Evolutionary conservation across 2,797 vertebrate genomes (phyloP).

Genomic region (Arvicola amphibius): DNA sequence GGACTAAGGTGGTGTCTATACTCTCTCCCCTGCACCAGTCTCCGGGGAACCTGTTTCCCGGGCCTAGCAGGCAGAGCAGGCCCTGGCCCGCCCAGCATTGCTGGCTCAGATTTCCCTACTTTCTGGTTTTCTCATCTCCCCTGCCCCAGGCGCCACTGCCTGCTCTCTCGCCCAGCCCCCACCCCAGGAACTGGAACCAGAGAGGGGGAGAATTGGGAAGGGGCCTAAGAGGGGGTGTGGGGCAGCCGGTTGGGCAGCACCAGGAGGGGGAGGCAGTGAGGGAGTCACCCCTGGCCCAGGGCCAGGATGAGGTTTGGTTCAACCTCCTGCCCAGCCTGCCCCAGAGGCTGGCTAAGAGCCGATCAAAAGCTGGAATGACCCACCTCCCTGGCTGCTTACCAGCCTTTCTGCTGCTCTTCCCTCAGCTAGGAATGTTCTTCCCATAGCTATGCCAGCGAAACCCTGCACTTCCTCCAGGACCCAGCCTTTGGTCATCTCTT

Average conservation of each 20-base stretch:
- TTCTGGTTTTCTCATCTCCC: slow-evolving; percentile 82
- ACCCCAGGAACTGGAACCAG: slow-evolving; percentile 72
- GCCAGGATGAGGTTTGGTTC: slow-evolving; percentile 55
- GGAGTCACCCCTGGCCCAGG: slow-evolving; percentile 52
- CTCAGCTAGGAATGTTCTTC: slow-evolving; percentile 55
- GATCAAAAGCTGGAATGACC: slow-evolving; percentile 64
- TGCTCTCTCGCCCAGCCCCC: slow-evolving; percentile 76
- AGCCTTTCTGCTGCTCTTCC: slow-evolving; percentile 52
- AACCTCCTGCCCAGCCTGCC: slow-evolving; percentile 60
- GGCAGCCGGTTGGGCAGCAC: slow-evolving; percentile 35
- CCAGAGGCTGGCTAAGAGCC: slow-evolving; percentile 71
- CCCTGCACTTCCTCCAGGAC: neutral
- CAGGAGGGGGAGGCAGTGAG: slow-evolving; percentile 25
- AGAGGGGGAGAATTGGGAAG: slow-evolving; percentile 59
- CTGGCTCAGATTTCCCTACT: slow-evolving; percentile 79
- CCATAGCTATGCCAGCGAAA: neutral
- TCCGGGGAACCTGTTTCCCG: slow-evolving; percentile 76
- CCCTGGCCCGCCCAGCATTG: slow-evolving; percentile 71
- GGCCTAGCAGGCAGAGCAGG: slow-evolving; percentile 77
- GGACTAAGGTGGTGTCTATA: slow-evolving; percentile 32
- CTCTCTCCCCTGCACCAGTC: slow-evolving; percentile 48
- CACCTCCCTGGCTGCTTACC: slow-evolving; percentile 68
- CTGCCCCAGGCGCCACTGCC: slow-evolving; percentile 74
- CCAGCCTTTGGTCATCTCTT: neutral
- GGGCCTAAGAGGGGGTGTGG: slow-evolving; percentile 9